Base-by-base conservation (phyloP, 2,797 vertebrate species). In the Onychomys leucogaster region DNA sequence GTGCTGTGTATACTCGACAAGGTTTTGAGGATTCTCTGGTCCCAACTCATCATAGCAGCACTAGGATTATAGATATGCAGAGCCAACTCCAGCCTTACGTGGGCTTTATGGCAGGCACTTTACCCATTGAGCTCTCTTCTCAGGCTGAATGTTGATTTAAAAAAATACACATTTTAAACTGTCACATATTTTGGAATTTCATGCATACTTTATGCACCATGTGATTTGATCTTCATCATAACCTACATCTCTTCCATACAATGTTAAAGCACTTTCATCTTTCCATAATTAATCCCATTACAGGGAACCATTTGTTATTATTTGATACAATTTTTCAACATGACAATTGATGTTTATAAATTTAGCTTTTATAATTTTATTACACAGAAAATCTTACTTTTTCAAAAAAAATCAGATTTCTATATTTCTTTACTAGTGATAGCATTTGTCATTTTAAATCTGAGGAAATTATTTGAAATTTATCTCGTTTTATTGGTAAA, bases 381-480 rank as follows among this genome's bases (percentile, higher is more conserved):
- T 73, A 43, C 9, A 7, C 49, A n/a, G 7, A 86, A 65, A 29
- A 77, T 69, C 16, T 87, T 76, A 90, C 14, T 49, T 78, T 94
- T 81, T 43, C 27, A 7, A 23, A 21, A 89, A 61, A 17, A 14
- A 59, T 92, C 57, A 55, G 1, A 89, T 91, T 59, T 84, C 25
- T 91, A 76, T 16, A 27, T 49, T 9, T 92, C 91, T 81, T 73
- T 32, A 59, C 78, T 83, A 88, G 1, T 76, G 34, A 32, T 89
- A 13, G 11, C 29, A 73, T 87, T 78, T 85, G 63, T 71, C 92
- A 49, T n/a, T 94, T 94, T 94, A 27, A 94, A 96, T 3, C n/a
- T 34, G 17, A 85, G 63, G 19, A 90, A 94, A 65, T 69, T 75
- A 69, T 94, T 81, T 78, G 23, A 81, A 49, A 77, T 75, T 52